Conservation (phyloP, 2,113 vertebrate species). For the Gopherus flavomarginatus region DNA sequence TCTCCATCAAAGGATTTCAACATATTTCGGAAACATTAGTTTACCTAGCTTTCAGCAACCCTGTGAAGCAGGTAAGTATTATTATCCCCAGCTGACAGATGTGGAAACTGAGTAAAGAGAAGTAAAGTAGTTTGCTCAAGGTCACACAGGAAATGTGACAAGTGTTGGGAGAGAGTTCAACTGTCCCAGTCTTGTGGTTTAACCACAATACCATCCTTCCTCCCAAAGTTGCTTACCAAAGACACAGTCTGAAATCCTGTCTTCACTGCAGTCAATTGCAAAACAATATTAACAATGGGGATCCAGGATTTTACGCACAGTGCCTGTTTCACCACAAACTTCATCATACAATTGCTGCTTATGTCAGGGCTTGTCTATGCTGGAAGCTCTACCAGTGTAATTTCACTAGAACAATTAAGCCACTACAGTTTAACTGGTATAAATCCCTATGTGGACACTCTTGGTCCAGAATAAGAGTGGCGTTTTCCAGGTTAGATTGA, state of each 20-base stretch:
- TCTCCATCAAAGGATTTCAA: not conserved
- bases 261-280: not conserved
- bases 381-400: not conserved
- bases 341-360: not conserved
- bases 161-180: not conserved
- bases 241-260: not conserved
- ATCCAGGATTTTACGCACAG: not conserved
- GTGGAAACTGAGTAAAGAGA: not conserved
- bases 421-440: too few species aligned
- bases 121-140: not conserved
- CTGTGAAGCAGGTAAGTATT: not conserved
- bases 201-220: not conserved
- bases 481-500: rapidly evolving
- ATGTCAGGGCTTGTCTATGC: not conserved
- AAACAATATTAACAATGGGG: not conserved
- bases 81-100: not conserved
- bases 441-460: not conserved
- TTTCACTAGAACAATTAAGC: too few species aligned
- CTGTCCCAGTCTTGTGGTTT: not conserved
- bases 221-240: not conserved
- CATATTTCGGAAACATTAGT: not conserved
- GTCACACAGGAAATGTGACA: not conserved
- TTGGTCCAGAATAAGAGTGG: not conserved
- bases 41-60: not conserved
- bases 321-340: not conserved